Conservation (phyloP, 1,140 invertebrate species). For the Tachypleus tridentatus region DNA sequence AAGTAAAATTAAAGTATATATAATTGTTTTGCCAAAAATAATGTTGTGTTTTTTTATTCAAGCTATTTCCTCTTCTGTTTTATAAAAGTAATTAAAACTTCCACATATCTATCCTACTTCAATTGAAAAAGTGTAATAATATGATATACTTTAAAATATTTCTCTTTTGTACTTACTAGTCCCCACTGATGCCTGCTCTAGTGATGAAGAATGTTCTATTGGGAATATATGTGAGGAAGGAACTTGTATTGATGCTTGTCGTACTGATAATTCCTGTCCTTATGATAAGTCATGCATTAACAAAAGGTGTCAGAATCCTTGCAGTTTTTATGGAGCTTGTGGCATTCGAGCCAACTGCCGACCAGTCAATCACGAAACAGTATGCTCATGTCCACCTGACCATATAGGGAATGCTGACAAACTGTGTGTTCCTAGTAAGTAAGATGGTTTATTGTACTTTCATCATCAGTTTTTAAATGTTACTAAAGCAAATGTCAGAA, state of each 20-base stretch:
- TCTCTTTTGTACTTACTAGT: conserved; percentile 8
- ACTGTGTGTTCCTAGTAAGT: conserved; percentile 40
- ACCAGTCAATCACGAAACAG: conserved; percentile 49
- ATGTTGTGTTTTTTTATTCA: conserved; percentile 66
- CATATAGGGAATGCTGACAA: conserved; percentile 64
- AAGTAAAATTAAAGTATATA: too few species aligned
- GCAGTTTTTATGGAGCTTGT: conserved; percentile 57
- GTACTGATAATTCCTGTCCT: conserved; percentile 63
- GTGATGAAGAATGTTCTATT: conserved; percentile 26
- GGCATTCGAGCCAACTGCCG: conserved; percentile 74
- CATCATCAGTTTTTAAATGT: too few species aligned
- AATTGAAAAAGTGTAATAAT: not conserved
- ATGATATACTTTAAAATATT: too few species aligned
- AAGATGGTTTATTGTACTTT: not conserved
- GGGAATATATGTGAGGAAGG: conserved; percentile 27
- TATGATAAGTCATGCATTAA: conserved; percentile 61
- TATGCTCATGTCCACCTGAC: conserved; percentile 55
- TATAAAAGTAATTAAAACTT: conserved; percentile 64
- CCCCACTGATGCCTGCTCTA: conserved; percentile 23
- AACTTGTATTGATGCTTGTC: conserved; percentile 48
- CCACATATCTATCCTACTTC: conserved; percentile 48
- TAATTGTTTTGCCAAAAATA: conserved; percentile 54
- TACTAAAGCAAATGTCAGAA: too few species aligned
- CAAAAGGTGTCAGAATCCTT: conserved; percentile 75
- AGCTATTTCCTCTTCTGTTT: conserved; percentile 63